A percentile compares a stretch with the other conserved stretches of the same genome.
These are phyloP conservation scores for Poecilobothrus nobilitatus DNA, from an alignment of 2,888 invertebrate species.

Conservation along the genomic window DNA sequence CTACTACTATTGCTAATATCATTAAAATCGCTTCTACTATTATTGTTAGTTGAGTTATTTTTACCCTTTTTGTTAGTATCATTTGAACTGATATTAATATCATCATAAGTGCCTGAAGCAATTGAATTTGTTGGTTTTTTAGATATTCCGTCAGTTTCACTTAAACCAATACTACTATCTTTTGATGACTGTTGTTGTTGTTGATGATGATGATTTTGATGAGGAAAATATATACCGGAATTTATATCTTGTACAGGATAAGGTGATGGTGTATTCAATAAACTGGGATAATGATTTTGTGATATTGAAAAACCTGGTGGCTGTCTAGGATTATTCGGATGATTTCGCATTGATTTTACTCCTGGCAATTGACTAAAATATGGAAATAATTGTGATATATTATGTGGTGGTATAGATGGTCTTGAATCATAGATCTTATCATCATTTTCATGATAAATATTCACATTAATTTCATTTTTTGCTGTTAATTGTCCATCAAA, in stretches of 20 bases:
- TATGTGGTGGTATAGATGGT: conserved; percentile 37
- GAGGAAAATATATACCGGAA: conserved; percentile 21
- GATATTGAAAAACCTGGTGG: conserved; percentile 36
- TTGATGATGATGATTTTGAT: neutral
- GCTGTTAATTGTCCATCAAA: conserved; percentile 56
- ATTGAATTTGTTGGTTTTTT: neutral
- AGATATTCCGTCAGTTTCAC: neutral
- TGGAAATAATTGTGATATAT: conserved; percentile 38
- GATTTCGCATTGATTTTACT: conserved; percentile 37
- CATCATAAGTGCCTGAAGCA: conserved; percentile 31
- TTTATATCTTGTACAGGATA: conserved; percentile 27
- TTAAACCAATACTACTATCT: neutral
- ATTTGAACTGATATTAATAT: conserved; percentile 40
- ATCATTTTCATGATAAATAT: conserved; percentile 43
- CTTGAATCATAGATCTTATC: conserved; percentile 29
- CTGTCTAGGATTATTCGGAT: conserved; percentile 30
- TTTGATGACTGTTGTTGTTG: neutral
- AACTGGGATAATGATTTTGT: conserved; percentile 5
- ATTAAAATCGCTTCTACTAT: conserved; percentile 23
- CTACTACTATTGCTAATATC: conserved; percentile 16
- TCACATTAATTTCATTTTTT: conserved; percentile 60
- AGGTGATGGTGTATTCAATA: conserved; percentile 30
- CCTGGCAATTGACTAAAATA: conserved; percentile 40
- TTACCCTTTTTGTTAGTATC: conserved; percentile 25
- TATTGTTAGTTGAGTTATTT: conserved; percentile 18